These are phyloP conservation scores for Autographa gamma DNA, from an alignment of 2,888 invertebrate species.

Conservation along the genomic window DNA sequence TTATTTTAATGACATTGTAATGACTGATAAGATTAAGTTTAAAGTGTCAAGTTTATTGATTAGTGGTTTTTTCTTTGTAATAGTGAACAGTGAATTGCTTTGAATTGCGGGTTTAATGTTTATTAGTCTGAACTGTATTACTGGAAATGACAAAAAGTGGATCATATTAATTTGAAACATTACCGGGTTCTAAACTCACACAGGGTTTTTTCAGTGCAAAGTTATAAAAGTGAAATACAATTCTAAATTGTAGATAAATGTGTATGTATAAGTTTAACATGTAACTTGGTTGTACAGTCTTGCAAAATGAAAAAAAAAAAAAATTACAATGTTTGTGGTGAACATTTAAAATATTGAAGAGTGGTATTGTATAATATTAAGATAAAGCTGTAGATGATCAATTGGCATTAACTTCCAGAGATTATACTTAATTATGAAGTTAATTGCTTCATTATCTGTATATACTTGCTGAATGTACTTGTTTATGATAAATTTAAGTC, in stretches of 20 bases:
- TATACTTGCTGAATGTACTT: too few relatives aligned
- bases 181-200: background rate
- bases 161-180: background rate
- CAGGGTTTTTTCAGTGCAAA: background rate
- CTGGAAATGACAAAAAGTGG: background rate
- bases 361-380: background rate
- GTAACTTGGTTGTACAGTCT: too few relatives aligned
- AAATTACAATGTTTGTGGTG: too few relatives aligned
- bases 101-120: too few relatives aligned
- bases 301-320: too few relatives aligned
- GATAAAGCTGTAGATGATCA: background rate
- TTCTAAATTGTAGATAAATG: too few relatives aligned
- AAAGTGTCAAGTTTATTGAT: constrained; percentile 4
- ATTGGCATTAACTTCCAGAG: background rate
- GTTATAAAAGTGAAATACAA: background rate
- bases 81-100: background rate
- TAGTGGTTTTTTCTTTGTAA: background rate
- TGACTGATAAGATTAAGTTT: background rate
- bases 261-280: too few relatives aligned
- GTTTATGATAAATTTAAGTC: background rate
- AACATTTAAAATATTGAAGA: too few relatives aligned
- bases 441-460: background rate
- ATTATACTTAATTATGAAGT: background rate
- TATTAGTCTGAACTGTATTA: background rate
- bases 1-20: constrained; percentile 2